Base-by-base conservation (phyloP, 2,888 invertebrate species). In the Heptascelio sp. region DNA sequence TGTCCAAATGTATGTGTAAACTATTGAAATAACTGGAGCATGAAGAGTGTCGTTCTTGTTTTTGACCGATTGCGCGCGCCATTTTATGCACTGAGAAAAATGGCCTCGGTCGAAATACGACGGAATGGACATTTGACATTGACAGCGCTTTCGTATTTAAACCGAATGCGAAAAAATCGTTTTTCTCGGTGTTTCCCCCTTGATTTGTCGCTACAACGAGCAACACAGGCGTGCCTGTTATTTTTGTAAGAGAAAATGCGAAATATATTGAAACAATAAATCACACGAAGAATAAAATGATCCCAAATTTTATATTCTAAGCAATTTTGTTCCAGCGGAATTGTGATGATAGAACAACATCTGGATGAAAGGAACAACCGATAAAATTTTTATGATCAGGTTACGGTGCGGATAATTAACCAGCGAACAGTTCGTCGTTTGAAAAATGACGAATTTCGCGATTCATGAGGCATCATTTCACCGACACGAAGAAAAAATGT, bases 211-310 rank as follows among this genome's bases (percentile, higher is more conserved):
- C 77, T 76, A 83, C 83, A 83, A 80, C 83, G 83, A 83, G 83
- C 80, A 76, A 72, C 83, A 83, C 80, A 80, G 83, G 83, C 77
- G 77, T 80, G 83, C 83, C 83, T 84, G 84, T 83, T 84, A 84
- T 84, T 84, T 84, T 84, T 84, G 68, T 84, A 84, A 82, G 59
- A 68, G 68, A 82, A 59, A 4, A 4, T 25, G 67, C 62, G 55
- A 49, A 51, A 57, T 70, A 62, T 72, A 80, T 59, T 57, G 60
- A 43, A 59, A 81, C 17, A 25, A 37, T 43, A 65, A 43, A 53
- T 70, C 53, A 34, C 55, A 64, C 60, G 23, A 25, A 23, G 19
- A 43, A 49, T 1, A 21, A 37, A 49, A 37, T 25, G 57, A 43
- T 64, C 25, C 8, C 46, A 34, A 59, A 46, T 60, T 80, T 53